Base-by-base conservation (phyloP, 2,888 invertebrate genomes). In the Meiosimyza decipiens region DNA sequence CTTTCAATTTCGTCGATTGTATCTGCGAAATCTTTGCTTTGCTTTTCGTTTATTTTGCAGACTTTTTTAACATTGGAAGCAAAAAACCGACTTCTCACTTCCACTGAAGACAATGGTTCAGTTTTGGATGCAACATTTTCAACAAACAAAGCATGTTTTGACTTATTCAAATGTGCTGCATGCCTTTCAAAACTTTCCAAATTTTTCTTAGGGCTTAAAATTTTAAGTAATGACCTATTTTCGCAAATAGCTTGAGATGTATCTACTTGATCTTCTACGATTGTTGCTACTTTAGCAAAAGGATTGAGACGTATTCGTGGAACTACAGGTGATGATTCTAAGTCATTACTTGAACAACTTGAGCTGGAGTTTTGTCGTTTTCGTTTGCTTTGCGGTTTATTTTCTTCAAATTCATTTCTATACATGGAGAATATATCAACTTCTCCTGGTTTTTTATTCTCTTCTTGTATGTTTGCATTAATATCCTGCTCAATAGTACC, bases 51-150 rank as follows among this genome's bases (percentile, higher is more conserved):
- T n/a, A 16, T 40, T 40, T 52, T 40, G 7, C 51, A 49, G 5
- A 62, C 70, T 66, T 74, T 72, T 49, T 77, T 75, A 33, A 79
- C 66, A 63, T 83, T 82, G 0, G 82, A 72, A 72, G 82, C 82
- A 79, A 92, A 91, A 82, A 90, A 91, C 71, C 90, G 89, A 79
- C 91, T 91, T 79, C 90, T 89, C 5, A 91, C 89, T n/a, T 90
- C 83, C 11, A 79, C 80, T 87, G 89, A 90, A 51, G 65, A 6
- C 60, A 47, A 51, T 73, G 75, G 47, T 1, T 57, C 7, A 57
- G 66, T 13, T 64, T 70, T 47, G 62, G 40, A 9, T 40, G 40
- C 6, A 40, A 71, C 6, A 49, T 69, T n/a, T 49, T 49, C 55
- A 28, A 9, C 0, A 51, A 49, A 67, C 55, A 72, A 62, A 70